Percentiles rank a stretch among this genome's conserved stretches.
Conservation (phyloP, 2,888 invertebrate species). For the Drosophila mettleri region DNA sequence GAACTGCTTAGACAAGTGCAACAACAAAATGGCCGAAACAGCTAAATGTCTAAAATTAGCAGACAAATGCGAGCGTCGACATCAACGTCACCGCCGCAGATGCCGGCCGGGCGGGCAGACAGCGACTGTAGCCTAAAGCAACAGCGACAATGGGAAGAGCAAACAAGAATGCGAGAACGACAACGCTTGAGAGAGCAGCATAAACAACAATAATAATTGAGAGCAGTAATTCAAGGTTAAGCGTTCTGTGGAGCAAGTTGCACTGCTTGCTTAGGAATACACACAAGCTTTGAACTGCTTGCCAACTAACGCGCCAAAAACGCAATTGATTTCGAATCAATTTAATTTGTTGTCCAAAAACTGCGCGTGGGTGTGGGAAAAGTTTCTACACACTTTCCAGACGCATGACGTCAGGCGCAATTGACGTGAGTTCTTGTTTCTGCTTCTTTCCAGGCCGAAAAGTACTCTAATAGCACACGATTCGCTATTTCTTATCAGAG, state of each 20-base stretch:
- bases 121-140: constrained; percentile 22
- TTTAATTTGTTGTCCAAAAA: constrained; percentile 1
- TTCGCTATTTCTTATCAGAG: constrained; percentile 29
- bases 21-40: constrained; percentile 57
- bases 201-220: constrained; percentile 51
- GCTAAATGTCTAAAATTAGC: constrained; percentile 80
- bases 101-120: constrained; percentile 72
- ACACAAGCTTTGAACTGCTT: constrained; percentile 44
- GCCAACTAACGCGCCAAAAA: constrained; percentile 29
- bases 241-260: neutral
- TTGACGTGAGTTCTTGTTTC: constrained; percentile 17
- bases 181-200: constrained; percentile 22
- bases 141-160: constrained; percentile 2
- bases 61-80: constrained; percentile 47
- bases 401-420: constrained; percentile 31
- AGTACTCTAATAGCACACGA: constrained; percentile 36
- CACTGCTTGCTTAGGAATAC: constrained; percentile 18
- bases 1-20: constrained; percentile 40
- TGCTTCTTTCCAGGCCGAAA: neutral
- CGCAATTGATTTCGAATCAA: constrained; percentile 41
- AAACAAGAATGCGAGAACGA: constrained; percentile 6
- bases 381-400: neutral
- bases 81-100: constrained; percentile 25
- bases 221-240: constrained; percentile 23
- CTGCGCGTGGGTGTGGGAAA: constrained; percentile 23